Evolutionary conservation across 2,888 invertebrate genomes (phyloP).

Genomic region (Ophion slaviceki): DNA sequence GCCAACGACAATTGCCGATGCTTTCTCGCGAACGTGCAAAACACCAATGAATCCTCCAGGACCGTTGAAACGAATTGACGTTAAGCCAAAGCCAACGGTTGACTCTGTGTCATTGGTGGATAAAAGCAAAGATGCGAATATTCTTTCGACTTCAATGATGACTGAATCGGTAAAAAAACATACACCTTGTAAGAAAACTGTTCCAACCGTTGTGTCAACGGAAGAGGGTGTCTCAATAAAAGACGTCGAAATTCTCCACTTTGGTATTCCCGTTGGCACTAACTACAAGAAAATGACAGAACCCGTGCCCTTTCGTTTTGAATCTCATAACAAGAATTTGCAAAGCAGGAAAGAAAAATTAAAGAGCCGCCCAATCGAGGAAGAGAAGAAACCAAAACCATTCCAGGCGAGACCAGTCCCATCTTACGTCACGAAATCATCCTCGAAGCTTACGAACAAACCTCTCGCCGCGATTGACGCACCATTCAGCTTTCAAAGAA

Average conservation of each 20-base stretch:
- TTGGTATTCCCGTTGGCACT: constrained; percentile 72
- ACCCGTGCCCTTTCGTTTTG: constrained; percentile 84
- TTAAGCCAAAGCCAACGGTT: background rate
- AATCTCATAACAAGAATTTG: constrained; percentile 82
- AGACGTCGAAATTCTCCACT: constrained; percentile 74
- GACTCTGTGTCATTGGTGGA: background rate
- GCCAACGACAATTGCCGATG: background rate
- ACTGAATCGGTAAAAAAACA: constrained; percentile 43
- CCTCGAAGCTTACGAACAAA: constrained; percentile 53
- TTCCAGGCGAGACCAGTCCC: constrained; percentile 88
- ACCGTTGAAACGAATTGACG: background rate
- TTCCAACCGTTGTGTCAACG: constrained; percentile 71
- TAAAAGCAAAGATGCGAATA: constrained; percentile 23
- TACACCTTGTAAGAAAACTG: constrained; percentile 53
- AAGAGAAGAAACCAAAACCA: constrained; percentile 73
- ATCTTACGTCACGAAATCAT: constrained; percentile 69
- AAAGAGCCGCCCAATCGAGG: constrained; percentile 71
- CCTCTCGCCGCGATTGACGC: constrained; percentile 24
- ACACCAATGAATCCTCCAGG: constrained; percentile 18
- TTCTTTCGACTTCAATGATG: constrained; percentile 21
- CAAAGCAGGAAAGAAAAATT: constrained; percentile 83
- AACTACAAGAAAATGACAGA: constrained; percentile 68
- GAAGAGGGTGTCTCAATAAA: constrained; percentile 72
- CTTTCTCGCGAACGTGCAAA: background rate
- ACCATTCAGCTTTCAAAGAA: constrained; percentile 86